These are phyloP conservation scores for Balearica regulorum DNA, from an alignment of 2,797 vertebrate species.

Conservation along the genomic window DNA sequence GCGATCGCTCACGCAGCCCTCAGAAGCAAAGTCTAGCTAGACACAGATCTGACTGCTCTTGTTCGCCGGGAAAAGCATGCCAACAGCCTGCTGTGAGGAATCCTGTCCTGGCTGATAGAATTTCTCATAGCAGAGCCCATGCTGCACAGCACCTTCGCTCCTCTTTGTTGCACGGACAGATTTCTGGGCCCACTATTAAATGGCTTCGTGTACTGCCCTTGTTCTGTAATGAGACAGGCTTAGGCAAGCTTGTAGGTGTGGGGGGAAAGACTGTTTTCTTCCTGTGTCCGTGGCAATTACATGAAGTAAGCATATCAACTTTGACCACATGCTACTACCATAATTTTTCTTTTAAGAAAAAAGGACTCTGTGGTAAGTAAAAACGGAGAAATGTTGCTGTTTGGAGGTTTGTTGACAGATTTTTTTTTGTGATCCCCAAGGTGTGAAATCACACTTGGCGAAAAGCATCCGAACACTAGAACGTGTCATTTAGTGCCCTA, in stretches of 20 bases:
- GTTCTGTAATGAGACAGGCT: neutral
- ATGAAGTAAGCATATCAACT: neutral
- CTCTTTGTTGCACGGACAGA: neutral
- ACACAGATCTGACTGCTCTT: neutral
- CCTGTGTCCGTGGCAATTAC: neutral
- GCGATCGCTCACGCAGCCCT: neutral
- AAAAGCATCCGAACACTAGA: neutral
- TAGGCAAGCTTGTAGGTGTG: neutral
- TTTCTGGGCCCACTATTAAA: neutral
- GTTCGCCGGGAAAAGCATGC: neutral
- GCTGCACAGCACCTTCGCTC: neutral
- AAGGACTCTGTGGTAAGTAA: neutral
- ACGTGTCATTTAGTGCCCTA: neutral
- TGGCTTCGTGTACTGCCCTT: neutral
- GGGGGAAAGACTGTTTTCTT: neutral
- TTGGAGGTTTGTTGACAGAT: neutral
- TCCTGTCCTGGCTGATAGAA: neutral
- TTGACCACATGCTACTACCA: neutral
- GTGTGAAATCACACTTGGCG: conserved; percentile 34
- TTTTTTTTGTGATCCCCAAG: neutral
- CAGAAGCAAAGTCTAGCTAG: neutral
- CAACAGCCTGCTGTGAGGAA: neutral
- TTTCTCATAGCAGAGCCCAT: neutral
- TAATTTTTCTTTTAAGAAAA: neutral
- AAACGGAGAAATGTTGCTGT: neutral